Base-by-base conservation (phyloP, 2,113 vertebrate genomes). In the Athene noctua region DNA sequence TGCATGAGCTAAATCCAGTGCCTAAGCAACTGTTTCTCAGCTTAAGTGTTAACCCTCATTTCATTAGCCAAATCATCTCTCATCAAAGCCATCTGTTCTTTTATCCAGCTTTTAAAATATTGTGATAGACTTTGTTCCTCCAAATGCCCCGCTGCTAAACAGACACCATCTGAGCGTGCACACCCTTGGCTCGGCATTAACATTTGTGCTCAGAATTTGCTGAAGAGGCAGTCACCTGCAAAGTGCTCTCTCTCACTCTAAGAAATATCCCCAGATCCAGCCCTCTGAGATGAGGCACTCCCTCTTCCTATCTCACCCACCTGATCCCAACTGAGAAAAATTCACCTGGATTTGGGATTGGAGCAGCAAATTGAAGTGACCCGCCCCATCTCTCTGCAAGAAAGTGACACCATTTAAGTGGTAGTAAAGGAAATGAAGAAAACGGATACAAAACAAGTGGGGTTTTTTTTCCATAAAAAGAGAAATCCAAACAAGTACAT, bases 51-150 rank as follows among this genome's bases (percentile, higher is more conserved):
- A 80, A 11, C 30, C 58, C 65, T 72, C 20, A 30, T 80, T 79
- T 94, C 34, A 72, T 90, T 75, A 72, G 36, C 70, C 36, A 72
- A 27, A 92, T 92, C 30, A 36, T 71, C 49, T 91, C 34, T 68
- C 63, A 29, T 68, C 61, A n/a, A 55, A 91, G 77, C 90, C 86
- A 91, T 94, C 85, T 95, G 93, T 75, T 92, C 73, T 54, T 88
- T 66, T 62, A 59, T 49, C 26, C 7, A 71, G 74, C 51, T 80
- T 82, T 88, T 90, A 5, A 91, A 96, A 95, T 95, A 93, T 83
- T 96, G 17, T 96, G 84, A 83, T 75, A 94, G 83, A 54, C 15
- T 65, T 91, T 27, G 5, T 65, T 71, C 63, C 78, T 86, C 44
- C n/a, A 57, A 72, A 81, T 67, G 63, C 21, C 54, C n/a, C 4